phyloP scores from a whole-genome alignment of 2,797 vertebrate species.

The Meriones psammophilus region DNA sequence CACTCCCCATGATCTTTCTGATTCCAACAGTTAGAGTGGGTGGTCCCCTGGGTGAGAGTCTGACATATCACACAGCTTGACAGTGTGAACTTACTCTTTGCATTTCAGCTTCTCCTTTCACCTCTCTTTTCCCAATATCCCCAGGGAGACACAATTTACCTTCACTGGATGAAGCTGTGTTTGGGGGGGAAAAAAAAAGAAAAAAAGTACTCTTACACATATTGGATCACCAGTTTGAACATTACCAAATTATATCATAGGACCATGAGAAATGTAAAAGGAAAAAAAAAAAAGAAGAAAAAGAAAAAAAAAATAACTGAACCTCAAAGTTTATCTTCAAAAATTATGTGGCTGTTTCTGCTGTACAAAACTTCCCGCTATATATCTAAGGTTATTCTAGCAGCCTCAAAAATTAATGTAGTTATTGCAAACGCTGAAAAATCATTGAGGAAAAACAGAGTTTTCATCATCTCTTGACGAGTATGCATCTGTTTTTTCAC shows the following conservation, averaged over 20 bases:
- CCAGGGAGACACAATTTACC: constrained; percentile 76
- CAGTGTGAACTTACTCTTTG: constrained; percentile 78
- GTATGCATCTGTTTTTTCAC: constrained; percentile 25
- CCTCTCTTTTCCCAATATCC: constrained; percentile 71
- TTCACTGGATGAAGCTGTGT: constrained; percentile 63
- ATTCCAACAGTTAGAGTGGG: constrained; percentile 69
- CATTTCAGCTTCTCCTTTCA: constrained; percentile 79
- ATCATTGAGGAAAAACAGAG: constrained; percentile 46
- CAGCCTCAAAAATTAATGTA: constrained; percentile 68
- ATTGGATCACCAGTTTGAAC: constrained; percentile 64
- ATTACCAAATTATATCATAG: constrained; percentile 67
- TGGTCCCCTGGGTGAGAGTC: constrained; percentile 75
- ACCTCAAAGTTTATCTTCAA: constrained; percentile 51
- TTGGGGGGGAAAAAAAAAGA: neutral
- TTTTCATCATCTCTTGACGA: constrained; percentile 55
- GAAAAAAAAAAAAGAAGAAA: neutral
- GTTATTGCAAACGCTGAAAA: constrained; percentile 58
- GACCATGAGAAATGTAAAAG: constrained; percentile 63
- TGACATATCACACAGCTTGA: constrained; percentile 67
- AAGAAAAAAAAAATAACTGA: constrained; percentile 52
- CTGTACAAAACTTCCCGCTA: constrained; percentile 50
- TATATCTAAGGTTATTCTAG: constrained; percentile 69
- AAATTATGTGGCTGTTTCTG: constrained; percentile 64
- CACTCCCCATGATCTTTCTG: constrained; percentile 17
- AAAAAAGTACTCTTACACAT: constrained; percentile 63